Evolutionary conservation across 1,140 invertebrate genomes (phyloP).

Genomic region (Drosophila grimshawi): DNA sequence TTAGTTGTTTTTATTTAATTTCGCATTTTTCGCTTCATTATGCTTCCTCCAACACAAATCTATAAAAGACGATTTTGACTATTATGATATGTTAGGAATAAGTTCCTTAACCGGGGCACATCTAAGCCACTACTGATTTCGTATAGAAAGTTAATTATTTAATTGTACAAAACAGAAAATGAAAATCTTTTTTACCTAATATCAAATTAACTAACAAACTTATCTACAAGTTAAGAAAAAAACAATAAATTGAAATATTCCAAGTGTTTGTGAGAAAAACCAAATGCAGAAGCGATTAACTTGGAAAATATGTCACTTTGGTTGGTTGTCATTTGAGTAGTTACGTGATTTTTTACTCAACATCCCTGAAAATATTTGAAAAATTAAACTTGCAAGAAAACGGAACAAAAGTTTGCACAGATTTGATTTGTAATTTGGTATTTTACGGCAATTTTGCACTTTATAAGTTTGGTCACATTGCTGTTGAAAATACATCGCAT

Average conservation of each 20-base stretch:
- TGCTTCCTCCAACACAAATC: conserved; percentile 23
- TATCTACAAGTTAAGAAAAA: conserved; percentile 38
- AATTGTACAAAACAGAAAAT: conserved; percentile 38
- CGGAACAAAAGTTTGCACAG: too few relatives aligned
- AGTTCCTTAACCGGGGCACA: conserved; percentile 64
- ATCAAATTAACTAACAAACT: conserved; percentile 47
- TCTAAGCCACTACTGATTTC: conserved; percentile 55
- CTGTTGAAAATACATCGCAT: neutral
- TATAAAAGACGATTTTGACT: conserved; percentile 59
- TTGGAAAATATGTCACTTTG: neutral
- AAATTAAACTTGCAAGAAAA: too few relatives aligned
- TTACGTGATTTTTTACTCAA: too few relatives aligned
- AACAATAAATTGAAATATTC: conserved; percentile 51
- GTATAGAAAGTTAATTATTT: conserved; percentile 41
- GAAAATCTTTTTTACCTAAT: conserved; percentile 45
- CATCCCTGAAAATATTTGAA: too few relatives aligned
- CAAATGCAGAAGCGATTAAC: neutral
- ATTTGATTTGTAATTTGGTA: neutral
- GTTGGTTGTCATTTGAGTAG: too few relatives aligned
- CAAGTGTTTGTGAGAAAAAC: conserved; percentile 1
- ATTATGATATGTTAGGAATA: conserved; percentile 41
- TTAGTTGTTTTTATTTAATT: neutral
- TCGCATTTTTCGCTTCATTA: conserved; percentile 26
- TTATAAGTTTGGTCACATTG: neutral
- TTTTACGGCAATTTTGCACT: neutral